These are phyloP conservation scores for Megaceryle maxima DNA, from an alignment of 2,113 vertebrate species.

Conservation along the genomic window DNA sequence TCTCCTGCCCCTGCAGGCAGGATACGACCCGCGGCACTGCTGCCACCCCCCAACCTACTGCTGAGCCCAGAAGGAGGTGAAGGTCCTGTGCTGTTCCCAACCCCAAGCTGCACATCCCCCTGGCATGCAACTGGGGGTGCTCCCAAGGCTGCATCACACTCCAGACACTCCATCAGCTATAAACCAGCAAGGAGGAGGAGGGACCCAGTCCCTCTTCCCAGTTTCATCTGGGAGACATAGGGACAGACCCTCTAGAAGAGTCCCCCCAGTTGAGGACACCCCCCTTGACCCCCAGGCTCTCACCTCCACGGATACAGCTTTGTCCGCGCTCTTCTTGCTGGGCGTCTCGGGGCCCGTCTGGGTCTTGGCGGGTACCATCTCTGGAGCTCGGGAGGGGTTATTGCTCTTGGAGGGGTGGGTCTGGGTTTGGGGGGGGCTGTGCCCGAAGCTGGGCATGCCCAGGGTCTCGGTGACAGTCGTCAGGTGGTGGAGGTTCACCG, in stretches of 20 bases:
- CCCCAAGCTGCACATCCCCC: not conserved
- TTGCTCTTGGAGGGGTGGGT: conserved; percentile 77
- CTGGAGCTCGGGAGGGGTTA: conserved; percentile 69
- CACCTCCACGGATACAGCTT: conserved; percentile 90
- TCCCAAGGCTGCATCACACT: not conserved
- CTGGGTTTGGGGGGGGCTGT: conserved; percentile 61
- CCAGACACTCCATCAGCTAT: not conserved
- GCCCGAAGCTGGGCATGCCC: conserved; percentile 53
- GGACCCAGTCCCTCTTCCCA: not conserved
- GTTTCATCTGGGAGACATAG: not conserved
- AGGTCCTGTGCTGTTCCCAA: accelerated
- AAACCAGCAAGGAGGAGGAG: not conserved
- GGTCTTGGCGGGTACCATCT: conserved; percentile 80
- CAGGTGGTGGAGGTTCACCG: conserved; percentile 86
- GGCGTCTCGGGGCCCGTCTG: conserved; percentile 83
- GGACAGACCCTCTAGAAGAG: not conserved
- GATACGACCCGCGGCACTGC: not conserved
- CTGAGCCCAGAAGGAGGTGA: accelerated
- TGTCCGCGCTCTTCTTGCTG: conserved; percentile 84
- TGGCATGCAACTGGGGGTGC: accelerated
- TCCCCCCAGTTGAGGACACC: too few species aligned
- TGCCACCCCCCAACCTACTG: not conserved
- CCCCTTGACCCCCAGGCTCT: not conserved
- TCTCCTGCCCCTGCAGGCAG: not conserved
- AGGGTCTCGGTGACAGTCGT: conserved; percentile 75